Evolutionary conservation across 1,140 invertebrate species (phyloP).

Genomic region (Uloborus diversus): DNA sequence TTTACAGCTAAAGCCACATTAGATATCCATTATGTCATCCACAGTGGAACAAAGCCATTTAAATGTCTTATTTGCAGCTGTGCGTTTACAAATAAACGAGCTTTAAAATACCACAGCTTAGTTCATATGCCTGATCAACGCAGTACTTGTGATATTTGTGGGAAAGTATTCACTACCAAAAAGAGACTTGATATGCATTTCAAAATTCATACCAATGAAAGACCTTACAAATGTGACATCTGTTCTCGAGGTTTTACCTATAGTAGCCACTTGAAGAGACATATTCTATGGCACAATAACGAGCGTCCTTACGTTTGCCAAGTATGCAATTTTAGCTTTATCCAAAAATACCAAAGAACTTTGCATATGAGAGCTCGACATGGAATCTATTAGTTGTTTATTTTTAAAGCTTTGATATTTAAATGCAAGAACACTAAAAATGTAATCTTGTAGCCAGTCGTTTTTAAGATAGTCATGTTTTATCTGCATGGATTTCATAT

Average conservation of each 20-base stretch:
- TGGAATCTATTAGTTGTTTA: too few species aligned
- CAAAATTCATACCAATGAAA: conserved; percentile 2
- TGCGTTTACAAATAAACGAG: background rate
- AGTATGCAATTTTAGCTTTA: background rate
- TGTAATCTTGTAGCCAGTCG: too few species aligned
- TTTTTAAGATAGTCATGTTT: too few species aligned
- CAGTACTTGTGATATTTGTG: background rate
- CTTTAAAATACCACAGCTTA: background rate
- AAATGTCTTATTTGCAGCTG: background rate
- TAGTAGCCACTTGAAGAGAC: background rate
- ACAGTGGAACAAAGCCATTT: conserved; percentile 3
- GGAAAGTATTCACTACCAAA: background rate
- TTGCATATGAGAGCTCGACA: too few species aligned
- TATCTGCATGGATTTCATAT: too few species aligned
- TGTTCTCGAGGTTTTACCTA: conserved; percentile 6
- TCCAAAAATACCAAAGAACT: too few species aligned
- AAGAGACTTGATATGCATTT: background rate
- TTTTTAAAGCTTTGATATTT: too few species aligned
- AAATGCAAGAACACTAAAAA: too few species aligned
- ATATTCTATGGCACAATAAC: background rate
- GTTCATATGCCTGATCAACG: conserved; percentile 5
- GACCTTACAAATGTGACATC: background rate
- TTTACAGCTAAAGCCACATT: background rate
- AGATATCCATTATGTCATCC: background rate
- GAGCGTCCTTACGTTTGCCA: conserved; percentile 7